phyloP scores from a whole-genome alignment of 2,888 invertebrate species.

The Ariolimax columbianus region DNA sequence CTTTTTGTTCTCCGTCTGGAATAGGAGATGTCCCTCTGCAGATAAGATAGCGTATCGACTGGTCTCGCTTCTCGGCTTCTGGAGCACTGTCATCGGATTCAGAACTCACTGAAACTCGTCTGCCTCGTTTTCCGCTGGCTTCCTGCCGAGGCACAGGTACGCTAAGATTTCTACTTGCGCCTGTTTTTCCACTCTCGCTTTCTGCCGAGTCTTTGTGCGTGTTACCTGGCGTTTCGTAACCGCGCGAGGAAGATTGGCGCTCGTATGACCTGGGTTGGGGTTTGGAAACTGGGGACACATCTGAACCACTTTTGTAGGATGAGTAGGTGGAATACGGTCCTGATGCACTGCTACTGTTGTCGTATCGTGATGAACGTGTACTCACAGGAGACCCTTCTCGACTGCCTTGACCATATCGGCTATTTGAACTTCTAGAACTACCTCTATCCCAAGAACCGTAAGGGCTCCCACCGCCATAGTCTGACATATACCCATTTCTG shows the following conservation, averaged over 20 bases:
- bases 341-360: conserved; percentile 71
- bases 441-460: conserved; percentile 71
- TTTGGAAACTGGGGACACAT: conserved; percentile 63
- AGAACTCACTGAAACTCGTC: conserved; percentile 50
- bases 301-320: conserved; percentile 65
- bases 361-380: conserved; percentile 68
- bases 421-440: conserved; percentile 66
- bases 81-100: conserved; percentile 72
- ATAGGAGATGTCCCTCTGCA: conserved; percentile 75
- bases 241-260: conserved; percentile 64
- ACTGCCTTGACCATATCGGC: conserved; percentile 66
- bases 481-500: conserved; percentile 72
- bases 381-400: conserved; percentile 71
- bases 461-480: conserved; percentile 71
- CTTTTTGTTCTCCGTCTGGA: conserved; percentile 63
- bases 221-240: conserved; percentile 58
- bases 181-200: conserved; percentile 5
- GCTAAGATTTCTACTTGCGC: conserved; percentile 11
- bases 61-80: conserved; percentile 69
- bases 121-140: conserved; percentile 40
- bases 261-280: conserved; percentile 64
- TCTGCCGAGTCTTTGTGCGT: conserved; percentile 31
- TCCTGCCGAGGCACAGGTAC: conserved; percentile 41
- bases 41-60: conserved; percentile 66
- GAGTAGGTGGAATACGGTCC: conserved; percentile 69